These are phyloP conservation scores for Euproctis similis DNA, from an alignment of 2,888 invertebrate genomes.

Conservation along the genomic window DNA sequence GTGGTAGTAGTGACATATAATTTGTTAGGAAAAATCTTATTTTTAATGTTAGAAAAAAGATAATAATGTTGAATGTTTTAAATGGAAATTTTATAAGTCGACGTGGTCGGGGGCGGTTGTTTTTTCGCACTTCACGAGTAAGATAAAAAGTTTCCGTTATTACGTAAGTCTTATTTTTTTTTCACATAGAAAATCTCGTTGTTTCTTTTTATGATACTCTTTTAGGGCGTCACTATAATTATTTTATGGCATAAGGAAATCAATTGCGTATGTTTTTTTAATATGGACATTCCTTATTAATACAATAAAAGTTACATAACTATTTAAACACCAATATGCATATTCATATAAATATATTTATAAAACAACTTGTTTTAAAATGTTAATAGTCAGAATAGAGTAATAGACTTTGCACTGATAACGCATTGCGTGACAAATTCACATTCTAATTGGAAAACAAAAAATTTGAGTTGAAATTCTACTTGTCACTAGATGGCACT, in stretches of 20 bases:
- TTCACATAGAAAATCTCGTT: too few species aligned
- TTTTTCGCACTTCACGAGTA: constrained; percentile 42
- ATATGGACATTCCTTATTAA: too few species aligned
- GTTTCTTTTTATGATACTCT: too few species aligned
- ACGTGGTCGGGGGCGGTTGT: constrained; percentile 53
- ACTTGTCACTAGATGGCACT: constrained; percentile 21
- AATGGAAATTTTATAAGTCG: constrained; percentile 72
- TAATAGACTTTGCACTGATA: not conserved
- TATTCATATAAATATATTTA: too few species aligned
- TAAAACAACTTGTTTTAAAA: too few species aligned
- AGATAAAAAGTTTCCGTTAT: constrained; percentile 58
- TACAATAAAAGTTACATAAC: too few species aligned
- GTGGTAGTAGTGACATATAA: constrained; percentile 27
- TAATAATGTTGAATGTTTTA: constrained; percentile 68
- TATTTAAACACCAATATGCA: too few species aligned
- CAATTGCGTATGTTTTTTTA: too few species aligned
- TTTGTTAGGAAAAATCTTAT: constrained; percentile 34
- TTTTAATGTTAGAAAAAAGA: constrained; percentile 72
- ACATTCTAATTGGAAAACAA: constrained; percentile 1
- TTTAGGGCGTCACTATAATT: too few species aligned
- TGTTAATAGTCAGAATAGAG: too few species aligned
- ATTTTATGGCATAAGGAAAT: too few species aligned
- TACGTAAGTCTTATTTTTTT: constrained; percentile 32
- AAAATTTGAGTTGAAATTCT: constrained; percentile 4
- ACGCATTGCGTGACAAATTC: not conserved